Evolutionary conservation across 2,888 invertebrate genomes (phyloP), one percentile per base, ranked within the genome.

Genomic region (Protodeltote pygarga): DNA sequence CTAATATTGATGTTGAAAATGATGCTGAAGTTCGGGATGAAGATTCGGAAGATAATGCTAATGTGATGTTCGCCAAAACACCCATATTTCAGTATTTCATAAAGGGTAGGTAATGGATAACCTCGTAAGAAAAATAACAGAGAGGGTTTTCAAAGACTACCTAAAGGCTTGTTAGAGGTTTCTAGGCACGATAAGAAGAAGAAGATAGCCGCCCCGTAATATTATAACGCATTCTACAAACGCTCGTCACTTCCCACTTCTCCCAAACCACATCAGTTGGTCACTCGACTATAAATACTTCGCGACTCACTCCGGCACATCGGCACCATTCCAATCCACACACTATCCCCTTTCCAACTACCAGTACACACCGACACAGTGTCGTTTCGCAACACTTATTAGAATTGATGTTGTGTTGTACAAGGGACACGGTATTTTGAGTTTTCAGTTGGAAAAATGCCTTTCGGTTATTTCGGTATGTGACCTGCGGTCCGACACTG

Each of bases 271-370:
- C 46, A 57, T 59, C 64, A n/a, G 50, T 75, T 75, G 81, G 79
- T 77, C 78, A 79, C 69, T 71, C 48, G 63, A 70, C 83, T 87
- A 87, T 81, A 81, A 86, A 87, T 87, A 87, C 65, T 44, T 47
- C 33, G 68, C 83, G 82, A 83, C 78, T 86, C 85, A 85, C 77
- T 79, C 77, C 64, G 74, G 73, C 79, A 62, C 73, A 71, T 77
- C 85, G 87, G 87, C 87, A 87, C 82, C 77, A 80, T 82, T 87
- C 86, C 87, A 83, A 83, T 37, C 49, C 35, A 40, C 58, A 19
- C 41, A 35, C 15, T 37, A 45, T 13, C 27, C 23, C 44, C 39
- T 70, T 79, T 79, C 68, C 73, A 76, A 59, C 75, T 59, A 54
- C 50, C 14, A 25, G 33, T 52, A 63, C 61, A 44, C 49, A 28